Evolutionary conservation across 2,113 vertebrate genomes (phyloP), one percentile per base, ranked within the genome.

Genomic region (Recurvirostra avosetta): DNA sequence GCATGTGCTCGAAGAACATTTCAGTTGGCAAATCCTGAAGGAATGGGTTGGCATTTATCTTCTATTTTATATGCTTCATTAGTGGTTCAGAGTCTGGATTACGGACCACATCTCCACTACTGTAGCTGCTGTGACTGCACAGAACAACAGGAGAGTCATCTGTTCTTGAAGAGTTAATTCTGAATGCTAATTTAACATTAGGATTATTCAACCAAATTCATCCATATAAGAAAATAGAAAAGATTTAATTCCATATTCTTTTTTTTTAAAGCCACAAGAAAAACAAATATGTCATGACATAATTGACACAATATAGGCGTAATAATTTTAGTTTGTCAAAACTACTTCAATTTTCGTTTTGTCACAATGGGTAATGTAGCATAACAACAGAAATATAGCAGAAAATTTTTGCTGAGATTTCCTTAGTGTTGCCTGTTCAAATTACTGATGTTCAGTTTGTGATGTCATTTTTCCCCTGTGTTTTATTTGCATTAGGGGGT

Each of bases 91-190:
- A 25, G 4, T 62, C 50, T 65, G 32, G 19, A 25, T 55, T 63
- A 22, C 0, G 1, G 49, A 53, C 5, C 5, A 7, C 1, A 2
- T 22, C 6, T 14, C 17, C 16, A 12, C 26, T 83, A 5, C 14
- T 40, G 16, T 18, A 67, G 20, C 41, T 86, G 6, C 38, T 77
- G 17, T 59, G 26, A 14, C 34, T 85, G 53, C 36, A 63, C 2
- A 73, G 81, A 50, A 70, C 10, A 40, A 41, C 9, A 59, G 19
- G 22, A 59, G 7, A 26, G 9, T 11, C 13, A 12, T 62, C 6
- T 8, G 6, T 73, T 79, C 56, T 22, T 52, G 23, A 68, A 56
- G 20, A 88, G 27, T 40, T 17, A 2, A 9, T 50, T 70, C 41
- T 49, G 53, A 88, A 52, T 32, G 16, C 2, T 52, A 55, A 32